These are phyloP conservation scores for Tenthredo distinguenda DNA, from an alignment of 2,888 invertebrate species.

Conservation along the genomic window DNA sequence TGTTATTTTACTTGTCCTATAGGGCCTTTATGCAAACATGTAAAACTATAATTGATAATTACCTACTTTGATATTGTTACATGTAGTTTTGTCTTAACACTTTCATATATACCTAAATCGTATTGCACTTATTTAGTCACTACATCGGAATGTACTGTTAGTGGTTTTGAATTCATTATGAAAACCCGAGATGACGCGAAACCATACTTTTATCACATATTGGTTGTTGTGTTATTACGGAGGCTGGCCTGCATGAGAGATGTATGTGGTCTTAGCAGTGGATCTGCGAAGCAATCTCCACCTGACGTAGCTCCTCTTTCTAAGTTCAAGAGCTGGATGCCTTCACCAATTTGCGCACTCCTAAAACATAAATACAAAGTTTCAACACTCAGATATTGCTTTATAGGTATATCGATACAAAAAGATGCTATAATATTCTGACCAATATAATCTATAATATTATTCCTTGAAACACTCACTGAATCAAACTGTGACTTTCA, in stretches of 20 bases:
- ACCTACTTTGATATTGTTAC: not conserved
- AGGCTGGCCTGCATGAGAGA: constrained; percentile 61
- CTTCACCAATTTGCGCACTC: constrained; percentile 56
- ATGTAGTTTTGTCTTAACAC: not conserved
- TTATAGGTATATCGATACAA: no score
- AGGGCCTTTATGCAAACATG: no score
- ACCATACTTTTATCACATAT: constrained; percentile 19
- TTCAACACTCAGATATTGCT: not conserved
- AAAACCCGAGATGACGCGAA: not conserved
- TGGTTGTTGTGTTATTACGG: not conserved
- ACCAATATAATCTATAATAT: not conserved
- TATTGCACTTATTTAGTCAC: not conserved
- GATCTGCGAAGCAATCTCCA: constrained; percentile 78
- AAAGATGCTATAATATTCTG: not conserved
- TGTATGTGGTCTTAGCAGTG: constrained; percentile 79
- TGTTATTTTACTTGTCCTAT: no score
- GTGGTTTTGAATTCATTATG: not conserved
- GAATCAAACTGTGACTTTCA: constrained; percentile 64
- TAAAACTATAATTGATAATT: not conserved
- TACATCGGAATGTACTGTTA: not conserved
- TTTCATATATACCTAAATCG: not conserved
- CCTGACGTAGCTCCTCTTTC: constrained; percentile 63
- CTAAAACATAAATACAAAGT: not conserved
- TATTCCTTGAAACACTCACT: constrained; percentile 51
- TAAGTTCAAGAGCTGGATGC: constrained; percentile 62